Evolutionary conservation across 2,888 invertebrate species (phyloP), one percentile per base, ranked within the genome.

Genomic region (Abrostola tripartita): DNA sequence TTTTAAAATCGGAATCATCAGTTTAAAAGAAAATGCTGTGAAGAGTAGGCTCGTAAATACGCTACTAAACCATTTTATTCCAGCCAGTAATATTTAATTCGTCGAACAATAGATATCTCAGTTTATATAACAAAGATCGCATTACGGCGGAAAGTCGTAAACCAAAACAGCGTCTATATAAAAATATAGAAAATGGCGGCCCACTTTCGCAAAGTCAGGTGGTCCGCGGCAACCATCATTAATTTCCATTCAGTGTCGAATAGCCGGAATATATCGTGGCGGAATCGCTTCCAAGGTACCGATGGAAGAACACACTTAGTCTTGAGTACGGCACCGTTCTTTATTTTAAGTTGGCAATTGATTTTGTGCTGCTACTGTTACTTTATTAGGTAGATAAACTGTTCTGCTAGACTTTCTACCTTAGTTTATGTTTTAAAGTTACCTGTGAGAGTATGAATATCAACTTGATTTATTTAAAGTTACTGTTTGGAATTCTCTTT

Each of bases 171-270:
- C 78, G 8, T 79, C 80, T 68, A 83, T 80, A 85, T 85, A 89
- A 86, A 85, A 86, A 86, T 77, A 77, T 67, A 71, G 79, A 83
- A 85, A 87, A 87, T 84, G 86, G 82, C 85, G 86, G 72, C 87
- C 82, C 83, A 86, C 85, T 88, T 88, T 86, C 80, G 85, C 86
- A 82, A 89, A 90, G 91, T 90, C 92, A 92, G 92, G 92, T 92
- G 91, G 88, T 85, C 83, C 81, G 72, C 82, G 83, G 85, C 83
- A 79, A 85, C 90, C 86, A 86, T 90, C 92, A 92, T 92, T 92
- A 92, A 92, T 92, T 92, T 90, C 90, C 86, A 92, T 92, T 92
- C 91, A 91, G 85, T 86, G 87, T 84, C 87, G 88, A 86, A 86
- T 82, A 78, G 84, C 80, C 74, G 73, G 81, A 79, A 85, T 85